A percentile compares a stretch with the other conserved stretches of the same genome.
These are phyloP conservation scores for Pantelozetes paolii DNA, from an alignment of 2,888 invertebrate genomes.

Conservation along the genomic window DNA sequence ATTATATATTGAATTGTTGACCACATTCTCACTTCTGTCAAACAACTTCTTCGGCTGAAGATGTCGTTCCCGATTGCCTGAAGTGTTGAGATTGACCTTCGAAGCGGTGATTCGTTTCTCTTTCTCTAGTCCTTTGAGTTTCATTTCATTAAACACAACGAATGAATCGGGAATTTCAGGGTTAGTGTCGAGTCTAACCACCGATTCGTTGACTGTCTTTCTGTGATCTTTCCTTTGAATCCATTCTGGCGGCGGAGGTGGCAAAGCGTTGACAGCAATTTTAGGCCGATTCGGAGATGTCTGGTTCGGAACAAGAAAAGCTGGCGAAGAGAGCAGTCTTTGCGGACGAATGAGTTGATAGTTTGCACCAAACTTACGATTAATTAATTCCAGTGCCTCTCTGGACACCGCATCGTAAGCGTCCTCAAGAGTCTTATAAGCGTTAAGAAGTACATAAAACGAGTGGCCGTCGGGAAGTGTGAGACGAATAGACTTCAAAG, in stretches of 20 bases:
- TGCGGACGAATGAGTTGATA: constrained; percentile 10
- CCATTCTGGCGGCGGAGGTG: not conserved
- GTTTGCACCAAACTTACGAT: not conserved
- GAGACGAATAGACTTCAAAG: not conserved
- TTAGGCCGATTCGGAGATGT: not conserved
- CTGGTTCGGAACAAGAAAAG: constrained; percentile 1
- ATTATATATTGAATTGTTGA: not conserved
- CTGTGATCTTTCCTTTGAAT: not conserved
- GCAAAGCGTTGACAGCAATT: constrained; percentile 2
- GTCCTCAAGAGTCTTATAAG: not conserved
- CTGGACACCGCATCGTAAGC: not conserved
- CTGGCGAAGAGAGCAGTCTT: constrained; percentile 3
- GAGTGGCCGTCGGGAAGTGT: not conserved
- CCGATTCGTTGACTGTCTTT: not conserved
- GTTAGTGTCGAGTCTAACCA: not conserved
- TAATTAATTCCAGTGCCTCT: not conserved
- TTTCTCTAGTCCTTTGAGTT: not conserved
- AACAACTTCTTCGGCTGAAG: constrained; percentile 29
- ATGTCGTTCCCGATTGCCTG: not conserved
- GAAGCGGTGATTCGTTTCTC: not conserved
- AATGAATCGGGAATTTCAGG: constrained; percentile 14
- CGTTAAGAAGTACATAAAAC: not conserved
- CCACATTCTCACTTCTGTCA: not conserved
- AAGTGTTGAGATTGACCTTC: not conserved
- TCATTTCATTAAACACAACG: not conserved